Conservation (phyloP, 2,113 vertebrate genomes). For the Lophura nycthemera region DNA sequence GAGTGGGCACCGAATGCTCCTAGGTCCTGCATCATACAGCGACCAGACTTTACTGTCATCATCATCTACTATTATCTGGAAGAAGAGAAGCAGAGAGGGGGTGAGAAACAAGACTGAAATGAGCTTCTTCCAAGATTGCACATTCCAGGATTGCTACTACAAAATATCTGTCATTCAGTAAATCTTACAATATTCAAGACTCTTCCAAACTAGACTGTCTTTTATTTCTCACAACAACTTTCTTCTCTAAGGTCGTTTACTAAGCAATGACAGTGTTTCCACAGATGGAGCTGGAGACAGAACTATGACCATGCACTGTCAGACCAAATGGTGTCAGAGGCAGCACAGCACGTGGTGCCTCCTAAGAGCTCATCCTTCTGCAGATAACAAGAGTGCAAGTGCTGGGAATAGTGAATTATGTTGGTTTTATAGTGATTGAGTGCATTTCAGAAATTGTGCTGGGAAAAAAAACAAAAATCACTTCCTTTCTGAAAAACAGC, state of each 20-base stretch:
- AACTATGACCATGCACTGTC: background rate
- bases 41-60: constrained; percentile 99
- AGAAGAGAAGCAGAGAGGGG: background rate
- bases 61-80: constrained; percentile 96
- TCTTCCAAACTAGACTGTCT: background rate
- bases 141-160: background rate
- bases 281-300: background rate
- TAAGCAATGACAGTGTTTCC: background rate
- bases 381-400: background rate
- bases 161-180: background rate
- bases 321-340: background rate
- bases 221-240: background rate
- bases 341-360: background rate
- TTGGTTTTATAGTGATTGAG: background rate
- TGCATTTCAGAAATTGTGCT: background rate
- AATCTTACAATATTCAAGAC: background rate
- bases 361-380: too few relatives aligned
- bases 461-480: background rate
- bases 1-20: constrained; percentile 94
- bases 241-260: background rate
- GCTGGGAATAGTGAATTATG: background rate
- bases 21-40: constrained; percentile 93
- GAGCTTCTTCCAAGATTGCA: background rate
- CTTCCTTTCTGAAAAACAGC: background rate
- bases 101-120: background rate